These are phyloP conservation scores for Clusia tigrina DNA, from an alignment of 2,888 invertebrate genomes.

Conservation along the genomic window DNA sequence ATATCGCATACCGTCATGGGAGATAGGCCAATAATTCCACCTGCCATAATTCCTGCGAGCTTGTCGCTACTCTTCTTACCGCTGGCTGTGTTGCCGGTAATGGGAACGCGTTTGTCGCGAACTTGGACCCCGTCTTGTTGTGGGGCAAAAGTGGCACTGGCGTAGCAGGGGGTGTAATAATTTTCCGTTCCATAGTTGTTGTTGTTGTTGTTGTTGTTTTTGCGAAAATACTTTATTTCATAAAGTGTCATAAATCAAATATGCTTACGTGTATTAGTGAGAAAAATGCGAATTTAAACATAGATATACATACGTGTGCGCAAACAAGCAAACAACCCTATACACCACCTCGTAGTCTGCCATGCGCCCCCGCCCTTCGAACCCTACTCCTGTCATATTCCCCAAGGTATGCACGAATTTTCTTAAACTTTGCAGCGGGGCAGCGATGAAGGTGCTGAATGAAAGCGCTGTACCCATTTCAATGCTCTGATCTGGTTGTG, in stretches of 20 bases:
- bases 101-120: no score
- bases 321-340: background rate
- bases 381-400: no score
- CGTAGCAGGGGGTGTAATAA: no score
- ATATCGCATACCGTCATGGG: no score
- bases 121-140: no score
- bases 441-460: background rate
- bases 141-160: no score
- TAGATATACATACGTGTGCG: background rate
- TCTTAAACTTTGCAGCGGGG: background rate
- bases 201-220: no score
- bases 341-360: background rate
- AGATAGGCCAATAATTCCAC: no score
- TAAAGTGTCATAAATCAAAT: background rate
- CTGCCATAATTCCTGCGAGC: no score
- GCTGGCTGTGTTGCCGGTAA: no score
- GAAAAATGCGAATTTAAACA: conserved; percentile 6
- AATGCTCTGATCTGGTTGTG: conserved; percentile 21
- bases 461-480: conserved; percentile 22
- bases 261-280: conserved; percentile 4
- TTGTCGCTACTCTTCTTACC: no score
- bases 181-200: no score
- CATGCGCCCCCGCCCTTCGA: background rate
- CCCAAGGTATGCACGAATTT: background rate
- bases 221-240: background rate